phyloP scores from a whole-genome alignment of 2,113 vertebrate genomes.

The Melozone crissalis region DNA sequence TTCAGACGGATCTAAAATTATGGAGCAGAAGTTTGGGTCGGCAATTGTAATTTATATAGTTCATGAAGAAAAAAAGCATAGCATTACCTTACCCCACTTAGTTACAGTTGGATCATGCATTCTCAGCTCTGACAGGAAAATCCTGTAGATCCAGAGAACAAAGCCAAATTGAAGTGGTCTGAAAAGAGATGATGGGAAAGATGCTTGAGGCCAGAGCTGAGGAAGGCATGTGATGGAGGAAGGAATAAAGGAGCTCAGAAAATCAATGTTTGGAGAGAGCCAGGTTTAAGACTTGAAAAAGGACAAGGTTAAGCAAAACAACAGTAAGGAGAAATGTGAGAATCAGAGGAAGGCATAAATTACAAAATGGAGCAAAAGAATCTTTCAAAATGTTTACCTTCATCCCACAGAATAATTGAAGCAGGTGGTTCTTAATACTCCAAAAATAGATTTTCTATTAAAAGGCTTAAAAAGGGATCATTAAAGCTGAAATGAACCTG shows the following conservation, averaged over 20 bases:
- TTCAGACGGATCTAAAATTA: background rate
- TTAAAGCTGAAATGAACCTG: background rate
- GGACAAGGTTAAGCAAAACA: background rate
- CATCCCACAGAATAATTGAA: background rate
- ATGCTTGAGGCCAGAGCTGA: background rate
- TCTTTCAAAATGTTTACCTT: background rate
- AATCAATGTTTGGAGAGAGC: background rate
- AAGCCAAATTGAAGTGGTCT: background rate
- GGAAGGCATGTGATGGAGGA: background rate
- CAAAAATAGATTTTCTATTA: background rate
- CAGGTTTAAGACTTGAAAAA: background rate
- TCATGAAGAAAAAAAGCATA: background rate
- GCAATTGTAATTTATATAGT: background rate
- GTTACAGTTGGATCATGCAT: background rate
- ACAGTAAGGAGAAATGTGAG: background rate
- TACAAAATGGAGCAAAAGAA: background rate
- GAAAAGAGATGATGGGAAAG: background rate
- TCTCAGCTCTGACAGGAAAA: background rate
- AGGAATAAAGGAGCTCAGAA: background rate
- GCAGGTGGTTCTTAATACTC: background rate
- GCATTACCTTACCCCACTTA: background rate
- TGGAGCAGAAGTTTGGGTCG: background rate
- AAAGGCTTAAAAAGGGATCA: background rate
- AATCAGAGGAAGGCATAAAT: background rate
- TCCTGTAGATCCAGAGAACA: background rate